A percentile compares a stretch with the other conserved stretches of the same genome.
These are phyloP conservation scores for Camelus bactrianus DNA, from an alignment of 2,113 vertebrate genomes.

Conservation along the genomic window DNA sequence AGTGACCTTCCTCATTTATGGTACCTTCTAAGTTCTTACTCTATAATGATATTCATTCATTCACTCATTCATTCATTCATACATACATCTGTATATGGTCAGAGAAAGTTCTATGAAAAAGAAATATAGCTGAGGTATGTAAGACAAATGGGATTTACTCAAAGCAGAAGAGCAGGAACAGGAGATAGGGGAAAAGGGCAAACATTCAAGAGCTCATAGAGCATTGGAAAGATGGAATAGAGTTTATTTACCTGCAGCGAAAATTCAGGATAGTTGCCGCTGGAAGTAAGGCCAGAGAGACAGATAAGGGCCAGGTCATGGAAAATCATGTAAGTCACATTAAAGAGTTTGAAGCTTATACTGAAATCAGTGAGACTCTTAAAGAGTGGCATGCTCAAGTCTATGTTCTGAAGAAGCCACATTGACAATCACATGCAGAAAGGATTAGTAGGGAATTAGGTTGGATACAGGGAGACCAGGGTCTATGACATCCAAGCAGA, in stretches of 20 bases:
- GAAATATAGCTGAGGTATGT: not conserved
- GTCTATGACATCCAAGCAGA: not conserved
- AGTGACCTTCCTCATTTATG: not conserved
- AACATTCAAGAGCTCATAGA: not conserved
- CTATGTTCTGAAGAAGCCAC: not conserved
- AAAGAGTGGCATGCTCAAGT: not conserved
- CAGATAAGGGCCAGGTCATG: not conserved
- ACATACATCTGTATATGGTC: not conserved
- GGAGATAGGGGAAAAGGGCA: not conserved
- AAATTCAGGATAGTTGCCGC: not conserved
- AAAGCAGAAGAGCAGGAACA: not conserved
- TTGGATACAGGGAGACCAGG: not conserved
- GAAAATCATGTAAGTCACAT: not conserved
- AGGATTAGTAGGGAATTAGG: too few species aligned
- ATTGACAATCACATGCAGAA: not conserved
- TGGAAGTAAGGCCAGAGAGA: not conserved
- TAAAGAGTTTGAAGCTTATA: not conserved
- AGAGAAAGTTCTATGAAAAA: not conserved
- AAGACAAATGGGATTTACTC: not conserved
- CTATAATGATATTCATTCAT: not conserved
- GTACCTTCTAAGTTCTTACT: not conserved
- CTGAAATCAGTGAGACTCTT: not conserved
- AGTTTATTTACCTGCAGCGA: not conserved
- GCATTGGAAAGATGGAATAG: not conserved
- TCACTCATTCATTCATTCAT: not conserved